Conservation (phyloP, 2,888 invertebrate genomes). For the Zhuqinia jingwanae region DNA sequence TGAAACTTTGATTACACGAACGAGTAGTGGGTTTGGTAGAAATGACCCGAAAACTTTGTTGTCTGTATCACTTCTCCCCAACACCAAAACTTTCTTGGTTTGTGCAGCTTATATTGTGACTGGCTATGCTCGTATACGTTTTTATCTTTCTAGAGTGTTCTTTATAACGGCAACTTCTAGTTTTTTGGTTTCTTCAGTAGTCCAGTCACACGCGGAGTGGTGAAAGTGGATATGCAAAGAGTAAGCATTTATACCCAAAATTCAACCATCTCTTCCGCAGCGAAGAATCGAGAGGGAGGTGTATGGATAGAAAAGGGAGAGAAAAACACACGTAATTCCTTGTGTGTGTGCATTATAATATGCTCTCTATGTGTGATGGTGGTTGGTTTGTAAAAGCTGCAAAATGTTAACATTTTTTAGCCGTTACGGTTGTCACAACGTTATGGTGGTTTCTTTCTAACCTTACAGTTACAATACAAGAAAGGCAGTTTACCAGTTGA, state of each 20-base stretch:
- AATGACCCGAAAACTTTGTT: background rate
- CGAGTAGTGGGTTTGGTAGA: background rate
- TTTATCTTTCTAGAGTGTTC: background rate
- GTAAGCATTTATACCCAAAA: conserved; percentile 61
- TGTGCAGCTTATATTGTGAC: background rate
- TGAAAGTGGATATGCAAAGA: conserved; percentile 64
- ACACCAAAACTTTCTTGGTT: background rate
- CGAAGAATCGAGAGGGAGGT: conserved; percentile 12
- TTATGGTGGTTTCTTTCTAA: background rate
- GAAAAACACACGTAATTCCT: background rate
- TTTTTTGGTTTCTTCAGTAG: conserved; percentile 32
- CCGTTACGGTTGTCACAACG: background rate
- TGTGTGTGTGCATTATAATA: too few relatives aligned
- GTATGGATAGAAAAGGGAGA: conserved; percentile 17
- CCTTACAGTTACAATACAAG: background rate
- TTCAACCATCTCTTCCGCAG: background rate
- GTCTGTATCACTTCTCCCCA: conserved; percentile 53
- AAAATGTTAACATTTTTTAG: background rate
- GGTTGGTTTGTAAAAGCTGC: too few relatives aligned
- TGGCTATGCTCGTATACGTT: background rate
- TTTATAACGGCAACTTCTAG: background rate
- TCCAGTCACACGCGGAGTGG: conserved; percentile 57
- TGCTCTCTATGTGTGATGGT: too few relatives aligned
- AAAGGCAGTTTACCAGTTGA: conserved; percentile 20
- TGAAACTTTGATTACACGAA: conserved; percentile 19